Conservation (phyloP, 1,140 invertebrate species). For the Megalonaias nervosa region DNA sequence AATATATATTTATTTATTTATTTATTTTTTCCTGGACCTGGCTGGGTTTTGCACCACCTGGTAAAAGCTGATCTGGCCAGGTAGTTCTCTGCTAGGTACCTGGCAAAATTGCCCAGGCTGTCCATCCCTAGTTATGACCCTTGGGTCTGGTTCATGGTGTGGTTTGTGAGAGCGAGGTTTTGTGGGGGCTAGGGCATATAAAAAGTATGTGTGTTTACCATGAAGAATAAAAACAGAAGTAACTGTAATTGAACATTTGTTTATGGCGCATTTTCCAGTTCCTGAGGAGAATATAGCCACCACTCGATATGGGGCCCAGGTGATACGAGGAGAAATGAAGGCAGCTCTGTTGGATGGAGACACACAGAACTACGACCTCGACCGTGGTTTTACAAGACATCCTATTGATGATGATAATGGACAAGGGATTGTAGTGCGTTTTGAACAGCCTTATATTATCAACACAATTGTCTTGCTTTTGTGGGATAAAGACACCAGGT, state of each 20-base stretch:
- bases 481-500: conserved; percentile 95
- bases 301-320: conserved; percentile 81
- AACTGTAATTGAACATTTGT: neutral
- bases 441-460: conserved; percentile 90
- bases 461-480: conserved; percentile 94
- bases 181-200: neutral
- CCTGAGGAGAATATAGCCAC: conserved; percentile 94
- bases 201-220: neutral
- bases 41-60: no score
- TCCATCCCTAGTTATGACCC: no score
- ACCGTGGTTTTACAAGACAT: conserved; percentile 93
- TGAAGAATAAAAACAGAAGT: no score
- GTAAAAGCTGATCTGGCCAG: no score
- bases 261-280: conserved; percentile 73
- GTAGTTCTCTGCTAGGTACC: no score
- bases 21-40: no score
- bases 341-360: conserved; percentile 91
- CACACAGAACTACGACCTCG: conserved; percentile 89
- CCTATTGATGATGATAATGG: conserved; percentile 85
- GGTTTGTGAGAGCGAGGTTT: neutral
- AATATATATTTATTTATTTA: no score
- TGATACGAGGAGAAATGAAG: conserved; percentile 81
- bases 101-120: no score
- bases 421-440: conserved; percentile 84
- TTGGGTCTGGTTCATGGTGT: no score